These are phyloP conservation scores for Amphilophus citrinellus DNA, from an alignment of 2,113 vertebrate genomes.

Conservation along the genomic window DNA sequence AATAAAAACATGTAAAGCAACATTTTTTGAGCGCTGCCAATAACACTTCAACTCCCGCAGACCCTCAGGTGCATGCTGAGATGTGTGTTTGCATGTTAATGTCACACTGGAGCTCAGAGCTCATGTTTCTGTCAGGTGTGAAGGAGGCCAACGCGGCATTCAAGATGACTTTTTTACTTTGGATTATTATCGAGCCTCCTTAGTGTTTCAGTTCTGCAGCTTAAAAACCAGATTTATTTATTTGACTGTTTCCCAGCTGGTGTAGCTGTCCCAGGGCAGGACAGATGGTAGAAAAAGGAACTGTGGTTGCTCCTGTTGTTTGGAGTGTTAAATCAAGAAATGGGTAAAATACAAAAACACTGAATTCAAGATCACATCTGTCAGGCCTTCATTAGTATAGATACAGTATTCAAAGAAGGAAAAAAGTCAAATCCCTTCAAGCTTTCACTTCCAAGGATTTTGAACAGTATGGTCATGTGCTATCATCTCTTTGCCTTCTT, in stretches of 20 bases:
- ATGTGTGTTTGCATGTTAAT: not conserved
- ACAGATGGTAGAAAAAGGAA: not conserved
- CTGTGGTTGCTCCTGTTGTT: not conserved
- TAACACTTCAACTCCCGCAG: not conserved
- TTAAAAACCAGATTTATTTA: not conserved
- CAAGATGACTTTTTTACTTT: rapidly evolving
- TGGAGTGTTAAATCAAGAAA: not conserved
- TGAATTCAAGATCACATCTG: conserved; percentile 29
- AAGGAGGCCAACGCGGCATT: not conserved
- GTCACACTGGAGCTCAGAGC: not conserved
- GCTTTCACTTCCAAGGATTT: conserved; percentile 15
- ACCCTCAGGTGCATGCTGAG: not conserved
- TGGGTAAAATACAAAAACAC: conserved; percentile 14
- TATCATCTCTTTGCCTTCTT: not conserved
- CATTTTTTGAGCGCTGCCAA: not conserved
- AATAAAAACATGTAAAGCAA: too few relatives aligned
- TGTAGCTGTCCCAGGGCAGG: not conserved
- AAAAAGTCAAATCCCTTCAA: conserved; percentile 26
- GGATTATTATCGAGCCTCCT: not conserved
- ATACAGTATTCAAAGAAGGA: not conserved
- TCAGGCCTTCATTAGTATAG: conserved; percentile 8
- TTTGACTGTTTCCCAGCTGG: not conserved
- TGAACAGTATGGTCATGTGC: conserved; percentile 1
- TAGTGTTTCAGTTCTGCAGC: not conserved
- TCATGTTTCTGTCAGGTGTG: not conserved